Evolutionary conservation across 2,888 invertebrate genomes (phyloP).

Genomic region (Phania funesta): DNA sequence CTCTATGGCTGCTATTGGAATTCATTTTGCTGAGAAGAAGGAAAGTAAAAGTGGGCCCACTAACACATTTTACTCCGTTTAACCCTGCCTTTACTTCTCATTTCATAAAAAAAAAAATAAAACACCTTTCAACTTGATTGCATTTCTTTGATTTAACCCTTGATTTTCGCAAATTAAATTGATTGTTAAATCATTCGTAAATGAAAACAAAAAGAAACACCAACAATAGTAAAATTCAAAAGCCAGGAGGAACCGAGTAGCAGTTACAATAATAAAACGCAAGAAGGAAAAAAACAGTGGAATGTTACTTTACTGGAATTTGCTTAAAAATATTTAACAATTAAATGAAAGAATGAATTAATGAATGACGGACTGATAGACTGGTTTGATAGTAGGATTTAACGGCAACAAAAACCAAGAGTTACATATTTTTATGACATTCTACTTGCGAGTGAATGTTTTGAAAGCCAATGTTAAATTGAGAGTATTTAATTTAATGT

Average conservation of each 20-base stretch:
- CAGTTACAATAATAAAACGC: conserved; percentile 16
- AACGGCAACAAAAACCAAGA: neutral
- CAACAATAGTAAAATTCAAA: conserved; percentile 35
- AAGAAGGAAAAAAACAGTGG: neutral
- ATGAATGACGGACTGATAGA: neutral
- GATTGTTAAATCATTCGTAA: conserved; percentile 65
- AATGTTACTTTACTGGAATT: conserved; percentile 29
- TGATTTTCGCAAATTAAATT: conserved; percentile 54
- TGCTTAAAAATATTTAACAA: neutral
- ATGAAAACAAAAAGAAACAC: neutral
- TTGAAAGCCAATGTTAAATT: conserved; percentile 32
- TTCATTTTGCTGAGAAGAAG: too few relatives aligned
- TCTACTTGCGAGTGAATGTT: conserved; percentile 2
- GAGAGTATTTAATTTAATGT: conserved; percentile 39
- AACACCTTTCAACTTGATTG: conserved; percentile 39
- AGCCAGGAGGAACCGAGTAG: conserved; percentile 14
- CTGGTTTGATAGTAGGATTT: neutral
- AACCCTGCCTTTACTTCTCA: neutral
- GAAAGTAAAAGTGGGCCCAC: neutral
- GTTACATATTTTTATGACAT: conserved; percentile 24
- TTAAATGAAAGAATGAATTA: conserved; percentile 1
- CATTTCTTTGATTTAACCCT: conserved; percentile 52
- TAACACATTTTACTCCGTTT: neutral
- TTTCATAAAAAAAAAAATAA: neutral
- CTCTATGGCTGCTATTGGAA: too few relatives aligned